phyloP scores from a whole-genome alignment of 2,113 vertebrate species.

The Puma concolor region DNA sequence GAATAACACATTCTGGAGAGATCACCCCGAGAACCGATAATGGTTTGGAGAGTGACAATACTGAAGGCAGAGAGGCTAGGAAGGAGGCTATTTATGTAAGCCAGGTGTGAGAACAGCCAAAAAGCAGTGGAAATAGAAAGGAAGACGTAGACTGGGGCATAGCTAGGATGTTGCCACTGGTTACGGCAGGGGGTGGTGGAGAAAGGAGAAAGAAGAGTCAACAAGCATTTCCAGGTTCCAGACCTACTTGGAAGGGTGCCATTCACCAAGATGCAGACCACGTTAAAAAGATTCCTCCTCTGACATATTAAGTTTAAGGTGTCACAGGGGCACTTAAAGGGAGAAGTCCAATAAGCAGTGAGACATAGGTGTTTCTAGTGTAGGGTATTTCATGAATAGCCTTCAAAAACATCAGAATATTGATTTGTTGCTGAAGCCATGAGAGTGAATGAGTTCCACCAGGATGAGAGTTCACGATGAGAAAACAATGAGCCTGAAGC shows the following conservation, averaged over 20 bases:
- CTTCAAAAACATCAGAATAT: background rate
- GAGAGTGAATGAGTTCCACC: background rate
- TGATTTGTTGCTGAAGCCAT: background rate
- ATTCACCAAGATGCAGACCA: background rate
- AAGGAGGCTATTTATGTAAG: background rate
- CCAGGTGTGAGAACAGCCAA: background rate
- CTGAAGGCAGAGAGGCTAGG: background rate
- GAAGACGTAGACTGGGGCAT: background rate
- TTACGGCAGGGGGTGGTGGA: no score
- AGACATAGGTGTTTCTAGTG: background rate
- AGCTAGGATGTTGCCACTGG: background rate
- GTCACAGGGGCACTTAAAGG: background rate
- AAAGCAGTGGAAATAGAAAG: background rate
- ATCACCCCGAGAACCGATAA: background rate
- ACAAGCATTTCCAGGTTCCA: background rate
- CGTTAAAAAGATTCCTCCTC: background rate
- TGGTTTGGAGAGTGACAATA: background rate
- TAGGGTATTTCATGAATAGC: background rate
- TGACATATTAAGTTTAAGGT: background rate
- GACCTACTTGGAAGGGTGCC: background rate
- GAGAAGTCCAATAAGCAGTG: background rate
- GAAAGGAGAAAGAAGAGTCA: background rate
- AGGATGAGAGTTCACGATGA: background rate
- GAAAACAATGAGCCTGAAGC: background rate
- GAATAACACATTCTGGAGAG: background rate